Percentiles rank a stretch among this genome's conserved stretches.
Conservation (phyloP, 2,797 vertebrate genomes). For the Falco berigora region DNA sequence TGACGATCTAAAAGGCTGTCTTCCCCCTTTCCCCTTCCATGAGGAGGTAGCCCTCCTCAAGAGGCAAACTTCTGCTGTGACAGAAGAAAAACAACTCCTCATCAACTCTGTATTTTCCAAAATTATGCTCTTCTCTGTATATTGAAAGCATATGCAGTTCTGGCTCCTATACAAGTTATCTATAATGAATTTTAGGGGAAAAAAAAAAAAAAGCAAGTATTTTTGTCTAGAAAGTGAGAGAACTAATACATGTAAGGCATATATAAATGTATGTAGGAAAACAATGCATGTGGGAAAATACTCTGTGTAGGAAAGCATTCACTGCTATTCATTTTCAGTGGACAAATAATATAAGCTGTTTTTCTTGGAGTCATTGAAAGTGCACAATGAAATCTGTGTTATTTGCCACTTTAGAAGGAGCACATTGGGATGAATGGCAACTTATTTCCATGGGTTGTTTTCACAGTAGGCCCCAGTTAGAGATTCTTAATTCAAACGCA, state of each 20-base stretch:
- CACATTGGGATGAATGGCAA: not conserved
- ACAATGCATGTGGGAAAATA: not conserved
- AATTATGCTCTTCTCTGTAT: not conserved
- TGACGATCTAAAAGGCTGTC: not conserved
- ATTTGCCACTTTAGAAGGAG: not conserved
- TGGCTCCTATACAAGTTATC: constrained; percentile 10
- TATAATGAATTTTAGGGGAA: not conserved
- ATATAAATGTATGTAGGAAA: not conserved
- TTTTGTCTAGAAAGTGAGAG: not conserved
- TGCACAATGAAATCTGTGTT: not conserved
- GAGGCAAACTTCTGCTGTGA: not conserved
- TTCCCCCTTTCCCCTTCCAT: not conserved
- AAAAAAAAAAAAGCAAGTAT: not conserved
- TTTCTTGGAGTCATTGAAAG: not conserved
- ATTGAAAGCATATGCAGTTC: constrained; percentile 40
- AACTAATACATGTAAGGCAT: not conserved
- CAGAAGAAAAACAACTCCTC: not conserved
- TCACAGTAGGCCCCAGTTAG: not conserved
- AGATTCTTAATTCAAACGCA: not conserved
- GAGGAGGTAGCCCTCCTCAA: not conserved
- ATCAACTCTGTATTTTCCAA: not conserved
- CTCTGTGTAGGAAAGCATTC: constrained; percentile 1
- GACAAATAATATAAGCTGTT: not conserved
- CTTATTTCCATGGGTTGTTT: not conserved
- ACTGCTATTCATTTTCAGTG: not conserved